Conservation (phyloP, 92 coral and sea anemone species). For the Heliopora coerulea region DNA sequence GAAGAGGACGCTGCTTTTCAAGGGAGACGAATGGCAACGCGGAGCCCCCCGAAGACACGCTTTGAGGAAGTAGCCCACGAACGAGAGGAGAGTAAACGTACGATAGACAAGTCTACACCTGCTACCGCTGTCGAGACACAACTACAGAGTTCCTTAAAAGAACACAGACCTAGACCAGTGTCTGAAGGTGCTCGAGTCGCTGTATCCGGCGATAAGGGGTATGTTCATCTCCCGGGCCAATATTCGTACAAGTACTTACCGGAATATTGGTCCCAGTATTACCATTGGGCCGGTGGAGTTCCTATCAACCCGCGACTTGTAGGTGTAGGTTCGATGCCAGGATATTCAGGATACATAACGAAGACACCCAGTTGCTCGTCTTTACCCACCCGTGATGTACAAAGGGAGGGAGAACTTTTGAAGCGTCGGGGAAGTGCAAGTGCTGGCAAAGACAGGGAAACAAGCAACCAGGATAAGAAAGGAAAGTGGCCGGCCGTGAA, state of each 20-base stretch:
- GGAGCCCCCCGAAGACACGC: slow-evolving; percentile 22
- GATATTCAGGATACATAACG: slow-evolving; percentile 15
- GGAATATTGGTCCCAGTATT: slow-evolving; percentile 34
- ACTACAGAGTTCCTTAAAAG: neutral
- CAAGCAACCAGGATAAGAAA: slow-evolving; percentile 1
- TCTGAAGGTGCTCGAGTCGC: neutral
- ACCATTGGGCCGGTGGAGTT: slow-evolving; percentile 17
- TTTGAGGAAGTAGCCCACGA: neutral
- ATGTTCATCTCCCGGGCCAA: slow-evolving; percentile 17
- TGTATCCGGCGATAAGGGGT: neutral
- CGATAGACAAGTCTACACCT: neutral
- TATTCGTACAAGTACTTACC: slow-evolving; percentile 31
- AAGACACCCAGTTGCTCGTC: slow-evolving; percentile 37
- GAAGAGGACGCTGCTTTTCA: slow-evolving; percentile 2
- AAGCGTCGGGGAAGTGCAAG: slow-evolving; percentile 10
- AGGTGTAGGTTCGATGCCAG: neutral
- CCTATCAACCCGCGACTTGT: slow-evolving; percentile 30
- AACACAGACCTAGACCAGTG: neutral
- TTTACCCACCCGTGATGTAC: slow-evolving; percentile 7
- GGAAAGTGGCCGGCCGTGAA: slow-evolving; percentile 25
- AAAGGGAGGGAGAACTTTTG: slow-evolving; percentile 8
- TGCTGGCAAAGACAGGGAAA: neutral
- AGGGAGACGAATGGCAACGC: slow-evolving; percentile 11
- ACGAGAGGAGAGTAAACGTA: neutral
- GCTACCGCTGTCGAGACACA: neutral